Percentiles rank a stretch among this genome's conserved stretches.
Conservation (phyloP, 1,140 invertebrate genomes). For the Eumaeus atala region DNA sequence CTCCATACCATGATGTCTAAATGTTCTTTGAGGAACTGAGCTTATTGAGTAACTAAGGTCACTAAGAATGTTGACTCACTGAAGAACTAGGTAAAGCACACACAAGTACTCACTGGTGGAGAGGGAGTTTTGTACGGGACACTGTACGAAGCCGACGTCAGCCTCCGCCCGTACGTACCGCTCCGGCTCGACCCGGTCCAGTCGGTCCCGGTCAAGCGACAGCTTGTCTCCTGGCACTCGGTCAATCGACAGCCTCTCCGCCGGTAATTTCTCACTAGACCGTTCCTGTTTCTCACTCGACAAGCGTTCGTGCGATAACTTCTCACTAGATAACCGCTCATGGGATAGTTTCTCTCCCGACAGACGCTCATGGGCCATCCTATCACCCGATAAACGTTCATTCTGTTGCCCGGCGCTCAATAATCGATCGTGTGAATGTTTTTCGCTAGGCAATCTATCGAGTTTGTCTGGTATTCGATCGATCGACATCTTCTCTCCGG, state of each 20-base stretch:
- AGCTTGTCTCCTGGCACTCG: constrained; percentile 34
- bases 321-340: constrained; percentile 32
- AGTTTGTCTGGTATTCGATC: constrained; percentile 24
- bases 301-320: constrained; percentile 30
- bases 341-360: constrained; percentile 29
- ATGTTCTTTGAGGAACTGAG: too few relatives aligned
- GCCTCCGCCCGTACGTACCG: constrained; percentile 54
- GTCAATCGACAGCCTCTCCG: constrained; percentile 32
- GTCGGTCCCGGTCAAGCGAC: constrained; percentile 30
- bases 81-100: neutral
- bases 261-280: constrained; percentile 23
- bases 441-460: constrained; percentile 13
- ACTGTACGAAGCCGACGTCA: constrained; percentile 56
- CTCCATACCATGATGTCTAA: too few relatives aligned
- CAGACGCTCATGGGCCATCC: constrained; percentile 32
- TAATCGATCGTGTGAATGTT: constrained; percentile 24
- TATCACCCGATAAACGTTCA: constrained; percentile 35
- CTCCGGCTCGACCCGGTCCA: constrained; percentile 36
- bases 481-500: constrained; percentile 25
- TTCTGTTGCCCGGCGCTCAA: constrained; percentile 24
- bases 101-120: constrained; percentile 38
- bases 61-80: too few relatives aligned
- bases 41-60: too few relatives aligned
- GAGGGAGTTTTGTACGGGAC: constrained; percentile 35
- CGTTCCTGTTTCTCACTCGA: constrained; percentile 32